Conservation (phyloP, 2,113 vertebrate genomes). For the Mugil cephalus region DNA sequence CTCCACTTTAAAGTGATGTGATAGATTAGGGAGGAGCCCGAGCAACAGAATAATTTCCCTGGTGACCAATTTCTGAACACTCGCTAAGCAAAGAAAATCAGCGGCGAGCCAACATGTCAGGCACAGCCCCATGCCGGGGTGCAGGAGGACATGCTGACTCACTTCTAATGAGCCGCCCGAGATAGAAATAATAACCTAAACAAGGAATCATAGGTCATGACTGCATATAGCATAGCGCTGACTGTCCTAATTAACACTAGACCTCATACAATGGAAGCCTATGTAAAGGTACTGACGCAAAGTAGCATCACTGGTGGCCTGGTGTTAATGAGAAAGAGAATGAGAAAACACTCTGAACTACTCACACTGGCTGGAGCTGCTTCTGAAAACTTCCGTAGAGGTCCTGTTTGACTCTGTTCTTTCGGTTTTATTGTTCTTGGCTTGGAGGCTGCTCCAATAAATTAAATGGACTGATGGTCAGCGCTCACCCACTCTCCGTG, state of each 20-base stretch:
- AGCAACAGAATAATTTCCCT: slow-evolving; percentile 84
- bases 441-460: not conserved
- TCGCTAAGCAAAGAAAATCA: slow-evolving; percentile 81
- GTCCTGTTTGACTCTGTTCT: not conserved
- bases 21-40: slow-evolving; percentile 84
- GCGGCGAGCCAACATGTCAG: slow-evolving; percentile 76
- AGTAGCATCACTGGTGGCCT: slow-evolving; percentile 50
- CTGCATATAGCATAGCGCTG: slow-evolving; percentile 70
- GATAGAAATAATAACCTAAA: slow-evolving; percentile 81
- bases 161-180: slow-evolving; percentile 83
- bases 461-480: not conserved
- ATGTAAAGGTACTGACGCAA: slow-evolving; percentile 40
- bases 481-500: slow-evolving; percentile 14
- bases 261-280: slow-evolving; percentile 62
- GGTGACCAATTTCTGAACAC: slow-evolving; percentile 84
- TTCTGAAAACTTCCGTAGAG: slow-evolving; percentile 1
- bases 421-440: slow-evolving; percentile 9
- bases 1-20: slow-evolving; percentile 81
- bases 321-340: slow-evolving; percentile 18
- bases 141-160: slow-evolving; percentile 74
- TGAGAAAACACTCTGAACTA: slow-evolving; percentile 17
- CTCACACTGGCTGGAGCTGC: not conserved
- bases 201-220: slow-evolving; percentile 78
- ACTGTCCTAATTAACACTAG: slow-evolving; percentile 80
- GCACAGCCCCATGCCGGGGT: slow-evolving; percentile 57